Conservation (phyloP, 2,888 invertebrate species). For the Anthrax anthrax region DNA sequence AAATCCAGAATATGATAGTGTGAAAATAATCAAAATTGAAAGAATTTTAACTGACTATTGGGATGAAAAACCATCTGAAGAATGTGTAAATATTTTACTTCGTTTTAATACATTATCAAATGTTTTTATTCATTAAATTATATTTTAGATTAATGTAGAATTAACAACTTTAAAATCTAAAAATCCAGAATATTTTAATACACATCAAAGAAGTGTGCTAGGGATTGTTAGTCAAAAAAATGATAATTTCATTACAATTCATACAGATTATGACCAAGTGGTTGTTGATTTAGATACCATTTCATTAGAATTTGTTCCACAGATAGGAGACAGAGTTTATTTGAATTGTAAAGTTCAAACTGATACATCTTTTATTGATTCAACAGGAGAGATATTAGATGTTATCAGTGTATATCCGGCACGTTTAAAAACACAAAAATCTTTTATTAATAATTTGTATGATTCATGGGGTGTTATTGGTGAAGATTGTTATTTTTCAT, state of each 20-base stretch:
- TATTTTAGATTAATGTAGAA: slow-evolving; percentile 16
- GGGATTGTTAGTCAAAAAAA: slow-evolving; percentile 20
- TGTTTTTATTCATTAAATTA: background rate
- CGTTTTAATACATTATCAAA: background rate
- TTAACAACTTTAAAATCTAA: slow-evolving; percentile 16
- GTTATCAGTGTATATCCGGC: slow-evolving; percentile 45
- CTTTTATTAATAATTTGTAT: slow-evolving; percentile 31
- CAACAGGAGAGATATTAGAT: slow-evolving; percentile 42
- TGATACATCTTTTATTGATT: slow-evolving; percentile 39
- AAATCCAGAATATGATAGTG: slow-evolving; percentile 29
- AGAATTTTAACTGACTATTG: slow-evolving; percentile 39
- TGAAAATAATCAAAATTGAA: slow-evolving; percentile 43
- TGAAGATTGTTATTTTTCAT: slow-evolving; percentile 43
- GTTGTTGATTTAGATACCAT: slow-evolving; percentile 47
- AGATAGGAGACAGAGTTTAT: slow-evolving; percentile 54
- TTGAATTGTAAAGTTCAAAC: slow-evolving; percentile 47
- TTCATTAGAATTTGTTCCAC: slow-evolving; percentile 47
- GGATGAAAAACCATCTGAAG: slow-evolving; percentile 34
- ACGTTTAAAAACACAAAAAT: slow-evolving; percentile 40
- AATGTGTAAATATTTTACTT: slow-evolving; percentile 16
- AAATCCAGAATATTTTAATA: slow-evolving; percentile 22
- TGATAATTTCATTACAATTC: slow-evolving; percentile 20
- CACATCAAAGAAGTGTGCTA: slow-evolving; percentile 21
- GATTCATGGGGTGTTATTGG: slow-evolving; percentile 42
- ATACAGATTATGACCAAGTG: slow-evolving; percentile 42